A percentile compares a stretch with the other conserved stretches of the same genome.
phyloP scores from a whole-genome alignment of 2,113 vertebrate species.

The Ailurus styani region DNA sequence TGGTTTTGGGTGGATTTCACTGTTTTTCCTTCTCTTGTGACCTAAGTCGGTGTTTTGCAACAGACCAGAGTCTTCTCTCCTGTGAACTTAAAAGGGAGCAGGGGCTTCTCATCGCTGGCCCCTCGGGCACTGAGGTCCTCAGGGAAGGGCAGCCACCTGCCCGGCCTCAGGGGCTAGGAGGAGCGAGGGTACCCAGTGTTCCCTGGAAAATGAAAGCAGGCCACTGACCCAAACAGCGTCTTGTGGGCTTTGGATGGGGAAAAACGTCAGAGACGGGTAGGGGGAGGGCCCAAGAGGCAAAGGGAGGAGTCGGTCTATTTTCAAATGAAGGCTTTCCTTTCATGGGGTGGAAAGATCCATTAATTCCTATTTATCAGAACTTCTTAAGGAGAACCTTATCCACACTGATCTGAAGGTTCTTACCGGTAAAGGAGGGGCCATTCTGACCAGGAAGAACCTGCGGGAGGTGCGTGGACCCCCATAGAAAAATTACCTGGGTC shows the following conservation, averaged over 20 bases:
- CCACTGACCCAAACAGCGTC: background rate
- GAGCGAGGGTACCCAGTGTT: background rate
- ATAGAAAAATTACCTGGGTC: fast-evolving
- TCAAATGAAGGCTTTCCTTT: background rate
- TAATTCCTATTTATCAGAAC: background rate
- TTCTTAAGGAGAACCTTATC: background rate
- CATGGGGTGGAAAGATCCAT: background rate
- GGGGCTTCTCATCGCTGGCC: background rate
- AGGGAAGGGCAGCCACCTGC: too few species aligned
- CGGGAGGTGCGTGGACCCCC: fast-evolving
- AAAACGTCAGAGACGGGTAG: background rate
- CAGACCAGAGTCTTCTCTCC: background rate
- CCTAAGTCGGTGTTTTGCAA: background rate
- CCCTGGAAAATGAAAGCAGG: background rate
- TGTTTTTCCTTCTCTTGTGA: background rate
- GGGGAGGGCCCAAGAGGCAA: background rate
- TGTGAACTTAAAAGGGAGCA: background rate
- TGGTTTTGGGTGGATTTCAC: background rate
- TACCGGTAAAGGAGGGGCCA: background rate
- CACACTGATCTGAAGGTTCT: background rate
- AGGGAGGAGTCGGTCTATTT: background rate
- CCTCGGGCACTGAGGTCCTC: background rate
- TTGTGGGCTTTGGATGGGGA: background rate
- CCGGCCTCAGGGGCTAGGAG: fast-evolving
- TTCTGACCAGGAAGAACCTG: background rate